These are phyloP conservation scores for Sigmodon hispidus DNA, from an alignment of 2,113 vertebrate species.

Conservation along the genomic window DNA sequence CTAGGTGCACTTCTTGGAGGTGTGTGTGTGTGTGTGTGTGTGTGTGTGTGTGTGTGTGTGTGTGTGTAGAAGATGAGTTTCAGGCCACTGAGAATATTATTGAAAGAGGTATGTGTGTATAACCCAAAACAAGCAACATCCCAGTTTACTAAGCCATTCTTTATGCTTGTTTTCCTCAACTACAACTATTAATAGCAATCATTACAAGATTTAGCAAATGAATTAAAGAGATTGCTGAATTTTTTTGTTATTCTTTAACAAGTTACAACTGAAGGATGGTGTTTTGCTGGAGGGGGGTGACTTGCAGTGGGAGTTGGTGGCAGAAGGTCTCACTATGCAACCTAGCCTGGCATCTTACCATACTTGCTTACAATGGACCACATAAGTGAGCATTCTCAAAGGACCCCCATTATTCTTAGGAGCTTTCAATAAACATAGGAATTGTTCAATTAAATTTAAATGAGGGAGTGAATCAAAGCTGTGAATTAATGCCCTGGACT, in stretches of 20 bases:
- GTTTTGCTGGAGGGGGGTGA: too few relatives aligned
- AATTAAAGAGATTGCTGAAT: constrained; percentile 18
- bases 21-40: background rate
- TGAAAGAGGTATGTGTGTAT: background rate
- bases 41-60: background rate
- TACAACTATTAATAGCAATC: background rate
- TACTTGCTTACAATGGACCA: background rate
- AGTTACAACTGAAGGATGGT: background rate
- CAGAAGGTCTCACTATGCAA: background rate
- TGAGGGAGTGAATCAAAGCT: background rate
- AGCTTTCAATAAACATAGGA: background rate
- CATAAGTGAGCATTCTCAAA: background rate
- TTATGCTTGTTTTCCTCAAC: background rate
- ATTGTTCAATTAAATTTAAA: constrained; percentile 23
- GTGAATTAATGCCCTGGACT: background rate
- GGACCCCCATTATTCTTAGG: background rate
- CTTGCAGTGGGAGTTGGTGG: too few relatives aligned
- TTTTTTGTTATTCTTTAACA: background rate
- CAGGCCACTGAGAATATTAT: background rate
- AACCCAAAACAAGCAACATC: background rate
- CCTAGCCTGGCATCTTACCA: background rate
- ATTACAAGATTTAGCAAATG: background rate
- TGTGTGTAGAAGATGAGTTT: background rate
- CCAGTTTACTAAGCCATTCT: background rate
- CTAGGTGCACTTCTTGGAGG: background rate